Evolutionary conservation across 35 echinoderm and acorn worm species (phyloP), one percentile per base, ranked within the genome.

Genomic region (Strongylocentrotus purpuratus): DNA sequence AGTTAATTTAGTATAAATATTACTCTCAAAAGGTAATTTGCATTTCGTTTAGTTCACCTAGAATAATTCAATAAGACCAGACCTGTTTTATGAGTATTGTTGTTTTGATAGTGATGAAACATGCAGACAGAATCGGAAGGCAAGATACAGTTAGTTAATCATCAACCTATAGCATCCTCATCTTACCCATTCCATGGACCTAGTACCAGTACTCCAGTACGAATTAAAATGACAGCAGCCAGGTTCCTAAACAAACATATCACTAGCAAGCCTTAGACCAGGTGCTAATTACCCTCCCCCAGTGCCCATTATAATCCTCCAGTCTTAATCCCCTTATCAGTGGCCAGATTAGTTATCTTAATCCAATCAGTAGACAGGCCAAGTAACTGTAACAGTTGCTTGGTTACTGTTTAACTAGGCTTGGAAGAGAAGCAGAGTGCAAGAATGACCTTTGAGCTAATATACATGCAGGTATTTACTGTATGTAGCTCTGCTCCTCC

Each of bases 181-280:
- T 78, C 65, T 28, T 78, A 1, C 25, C 65, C 20, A 28, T 41
- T 41, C 35, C 35, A 41, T 41, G 35, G 35, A 41, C 25, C 20
- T 78, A n/a, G n/a, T n/a, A n/a, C n/a, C n/a, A n/a, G n/a, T n/a
- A 15, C 65, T 28, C 25, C 65, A 28, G n/a, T n/a, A n/a, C n/a
- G 65, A 78, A 78, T 55, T 1, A n/a, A 78, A 78, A 78, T 78
- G 22, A 78, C 65, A 78, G 65, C 65, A 28, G 65, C 65, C 65
- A 78, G 65, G n/a, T 89, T 89, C 87, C 14, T 89, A 89, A 18
- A 46, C 25, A 33, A 89, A 89, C 87, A 89, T 89, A 89, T 89
- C 87, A 89, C 87, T 89, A 46, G 87, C 87, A 33, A 33, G 32
- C 13, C 32, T 9, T 89, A 15, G 15, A 45, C 45, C 32, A 89